Evolutionary conservation across 2,888 invertebrate species (phyloP).

Genomic region (Pristionchus entomophagus): DNA sequence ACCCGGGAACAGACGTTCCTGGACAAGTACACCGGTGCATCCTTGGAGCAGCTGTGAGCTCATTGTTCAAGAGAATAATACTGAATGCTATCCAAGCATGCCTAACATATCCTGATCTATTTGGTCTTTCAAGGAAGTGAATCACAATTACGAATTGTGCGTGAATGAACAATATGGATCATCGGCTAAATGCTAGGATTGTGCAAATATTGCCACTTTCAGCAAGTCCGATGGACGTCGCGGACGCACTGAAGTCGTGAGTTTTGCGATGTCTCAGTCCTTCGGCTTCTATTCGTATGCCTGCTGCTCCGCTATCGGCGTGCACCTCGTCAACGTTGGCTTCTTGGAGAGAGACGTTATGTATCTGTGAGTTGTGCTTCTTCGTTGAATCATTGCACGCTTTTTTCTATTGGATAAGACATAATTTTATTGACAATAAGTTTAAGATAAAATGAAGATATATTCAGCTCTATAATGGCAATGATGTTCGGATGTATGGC

Average conservation of each 20-base stretch:
- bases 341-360: conserved; percentile 45
- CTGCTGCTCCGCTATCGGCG: conserved; percentile 61
- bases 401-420: no score
- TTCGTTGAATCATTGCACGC: no score
- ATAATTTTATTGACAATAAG: no score
- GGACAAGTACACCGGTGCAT: conserved; percentile 66
- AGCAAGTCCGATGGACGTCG: conserved; percentile 5
- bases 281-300: conserved; percentile 62
- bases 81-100: no score
- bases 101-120: no score
- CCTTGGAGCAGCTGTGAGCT: conserved; percentile 22
- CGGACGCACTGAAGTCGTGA: conserved; percentile 50
- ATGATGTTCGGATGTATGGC: conserved; percentile 45
- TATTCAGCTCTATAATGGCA: conserved; percentile 56
- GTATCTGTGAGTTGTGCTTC: conserved; percentile 15
- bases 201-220: neutral
- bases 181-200: no score
- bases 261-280: conserved; percentile 61
- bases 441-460: no score
- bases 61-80: no score
- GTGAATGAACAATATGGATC: no score
- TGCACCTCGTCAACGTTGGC: conserved; percentile 55
- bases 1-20: conserved; percentile 76
- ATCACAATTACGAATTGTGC: no score
- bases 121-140: no score